phyloP scores from a whole-genome alignment of 1,140 invertebrate genomes.

The Cepaea nemoralis region DNA sequence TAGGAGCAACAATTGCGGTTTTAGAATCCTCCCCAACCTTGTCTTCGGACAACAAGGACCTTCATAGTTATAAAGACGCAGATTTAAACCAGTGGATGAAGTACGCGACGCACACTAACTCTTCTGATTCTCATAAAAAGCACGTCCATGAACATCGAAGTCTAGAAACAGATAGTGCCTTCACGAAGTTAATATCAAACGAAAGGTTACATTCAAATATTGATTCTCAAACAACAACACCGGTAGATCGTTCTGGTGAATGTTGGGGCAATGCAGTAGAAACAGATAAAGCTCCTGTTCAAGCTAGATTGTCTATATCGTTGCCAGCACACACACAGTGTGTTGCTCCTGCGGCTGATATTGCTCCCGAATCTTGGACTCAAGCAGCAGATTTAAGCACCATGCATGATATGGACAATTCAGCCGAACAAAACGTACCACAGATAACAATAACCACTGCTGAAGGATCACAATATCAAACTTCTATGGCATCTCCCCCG shows the following conservation, averaged over 20 bases:
- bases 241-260: background rate
- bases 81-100: no score
- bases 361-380: background rate
- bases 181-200: background rate
- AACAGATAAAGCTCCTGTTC: background rate
- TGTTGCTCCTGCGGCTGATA: background rate
- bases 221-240: background rate
- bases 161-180: background rate
- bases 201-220: background rate
- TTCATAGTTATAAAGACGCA: no score
- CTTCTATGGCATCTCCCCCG: background rate
- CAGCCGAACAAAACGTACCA: background rate
- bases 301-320: background rate
- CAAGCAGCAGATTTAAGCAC: background rate
- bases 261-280: background rate
- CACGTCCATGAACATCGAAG: background rate
- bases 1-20: no score
- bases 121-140: no score
- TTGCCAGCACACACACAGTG: background rate
- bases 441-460: background rate
- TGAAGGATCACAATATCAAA: background rate
- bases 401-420: background rate
- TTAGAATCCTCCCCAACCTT: no score
- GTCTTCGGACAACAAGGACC: no score
- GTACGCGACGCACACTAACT: no score